Conservation (phyloP, 2,113 vertebrate species). For the Chlamydotis undulata region DNA sequence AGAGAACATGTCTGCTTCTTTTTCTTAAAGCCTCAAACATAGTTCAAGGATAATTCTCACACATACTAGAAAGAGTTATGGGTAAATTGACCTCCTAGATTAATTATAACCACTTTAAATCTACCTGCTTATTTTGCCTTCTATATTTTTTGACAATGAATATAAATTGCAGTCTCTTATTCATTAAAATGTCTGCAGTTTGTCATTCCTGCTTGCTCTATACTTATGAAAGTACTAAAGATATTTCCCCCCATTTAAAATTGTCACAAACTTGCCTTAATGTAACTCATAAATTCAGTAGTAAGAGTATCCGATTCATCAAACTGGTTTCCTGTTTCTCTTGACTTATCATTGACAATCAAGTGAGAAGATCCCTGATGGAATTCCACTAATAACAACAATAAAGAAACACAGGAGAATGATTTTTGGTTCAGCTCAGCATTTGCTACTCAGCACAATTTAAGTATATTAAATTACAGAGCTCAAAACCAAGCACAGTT, state of each 20-base stretch:
- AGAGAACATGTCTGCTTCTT: not conserved
- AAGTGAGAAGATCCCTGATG: conserved; percentile 73
- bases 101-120: not conserved
- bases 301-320: conserved; percentile 76
- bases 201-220: not conserved
- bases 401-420: not conserved
- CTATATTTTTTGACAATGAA: not conserved
- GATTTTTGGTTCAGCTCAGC: not conserved
- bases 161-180: not conserved
- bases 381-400: conserved; percentile 71
- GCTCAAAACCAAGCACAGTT: not conserved
- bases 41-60: not conserved
- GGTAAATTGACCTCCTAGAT: not conserved
- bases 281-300: conserved; percentile 83
- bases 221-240: not conserved
- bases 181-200: not conserved
- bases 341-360: conserved; percentile 72
- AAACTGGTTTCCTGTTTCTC: conserved; percentile 76
- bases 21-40: not conserved
- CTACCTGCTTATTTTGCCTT: not conserved
- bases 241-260: not conserved
- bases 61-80: not conserved
- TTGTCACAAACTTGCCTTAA: conserved; percentile 80
- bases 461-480: not conserved
- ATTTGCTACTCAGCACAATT: not conserved